A percentile compares a stretch with the other conserved stretches of the same genome.
These are phyloP conservation scores for Tetraodon nigroviridis DNA, from an alignment of 2,113 vertebrate species.

Conservation along the genomic window DNA sequence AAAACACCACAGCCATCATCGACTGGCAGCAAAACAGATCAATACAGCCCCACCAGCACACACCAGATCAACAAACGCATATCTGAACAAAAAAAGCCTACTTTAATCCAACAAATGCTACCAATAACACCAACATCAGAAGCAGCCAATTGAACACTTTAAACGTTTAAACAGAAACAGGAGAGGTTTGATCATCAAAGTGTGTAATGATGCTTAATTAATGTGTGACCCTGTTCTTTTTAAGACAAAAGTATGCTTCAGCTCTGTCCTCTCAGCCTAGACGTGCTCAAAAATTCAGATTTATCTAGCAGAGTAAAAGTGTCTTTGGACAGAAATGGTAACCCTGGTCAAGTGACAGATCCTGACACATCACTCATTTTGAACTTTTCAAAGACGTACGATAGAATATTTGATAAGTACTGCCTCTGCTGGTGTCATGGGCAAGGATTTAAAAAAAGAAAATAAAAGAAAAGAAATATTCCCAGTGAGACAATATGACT, in stretches of 20 bases:
- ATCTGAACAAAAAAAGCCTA: constrained; percentile 43
- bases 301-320: too few species aligned
- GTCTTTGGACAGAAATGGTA: too few species aligned
- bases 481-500: constrained; percentile 37
- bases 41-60: constrained; percentile 62
- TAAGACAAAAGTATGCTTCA: too few species aligned
- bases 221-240: neutral
- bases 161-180: constrained; percentile 3
- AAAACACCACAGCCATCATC: constrained; percentile 76
- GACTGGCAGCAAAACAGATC: constrained; percentile 76
- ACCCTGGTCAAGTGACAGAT: neutral
- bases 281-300: too few species aligned
- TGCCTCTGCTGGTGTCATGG: constrained; percentile 31
- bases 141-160: constrained; percentile 11
- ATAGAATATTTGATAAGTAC: constrained; percentile 12
- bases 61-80: constrained; percentile 47
- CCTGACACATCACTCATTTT: constrained; percentile 4
- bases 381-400: constrained; percentile 20
- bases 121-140: constrained; percentile 4
- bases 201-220: neutral
- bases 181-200: constrained; percentile 1
- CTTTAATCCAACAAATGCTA: constrained; percentile 24
- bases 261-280: too few species aligned
- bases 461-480: constrained; percentile 31
- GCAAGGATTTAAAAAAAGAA: constrained; percentile 8